A percentile compares a stretch with the other conserved stretches of the same genome.
These are phyloP conservation scores for Polyodon spathula DNA, from an alignment of 2,113 vertebrate species.

Conservation along the genomic window DNA sequence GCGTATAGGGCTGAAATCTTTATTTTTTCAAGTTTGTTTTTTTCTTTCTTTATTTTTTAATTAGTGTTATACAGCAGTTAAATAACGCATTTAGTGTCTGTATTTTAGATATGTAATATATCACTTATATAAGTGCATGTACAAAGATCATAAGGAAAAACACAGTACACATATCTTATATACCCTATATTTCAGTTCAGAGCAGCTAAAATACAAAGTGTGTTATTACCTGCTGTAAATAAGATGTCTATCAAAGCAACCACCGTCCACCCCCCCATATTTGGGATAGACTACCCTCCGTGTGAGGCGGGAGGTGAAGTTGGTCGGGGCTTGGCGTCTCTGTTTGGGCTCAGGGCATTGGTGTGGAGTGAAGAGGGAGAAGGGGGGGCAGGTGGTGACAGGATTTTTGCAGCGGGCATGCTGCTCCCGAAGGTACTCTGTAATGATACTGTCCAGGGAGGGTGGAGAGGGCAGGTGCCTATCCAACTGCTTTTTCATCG, in stretches of 20 bases:
- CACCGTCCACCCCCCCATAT: constrained; percentile 94
- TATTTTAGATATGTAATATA: no score
- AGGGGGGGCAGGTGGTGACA: constrained; percentile 95
- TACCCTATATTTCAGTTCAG: no score
- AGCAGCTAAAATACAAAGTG: no score
- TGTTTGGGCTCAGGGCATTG: constrained; percentile 98
- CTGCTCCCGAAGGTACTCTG: constrained; percentile 95
- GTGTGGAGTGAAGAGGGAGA: constrained; percentile 96
- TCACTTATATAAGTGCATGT: no score
- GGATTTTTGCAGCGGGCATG: constrained; percentile 98
- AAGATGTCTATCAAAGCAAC: constrained; percentile 95
- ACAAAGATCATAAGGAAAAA: no score
- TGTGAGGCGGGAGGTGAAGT: constrained; percentile 89
- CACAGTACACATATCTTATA: no score
- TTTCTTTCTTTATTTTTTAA: no score
- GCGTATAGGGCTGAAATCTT: no score
- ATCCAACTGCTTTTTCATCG: constrained; percentile 96
- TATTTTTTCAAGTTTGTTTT: no score
- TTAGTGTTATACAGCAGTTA: no score
- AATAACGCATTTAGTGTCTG: no score
- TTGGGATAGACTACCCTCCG: constrained; percentile 89
- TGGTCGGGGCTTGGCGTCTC: constrained; percentile 89
- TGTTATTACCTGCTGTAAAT: constrained; percentile 94
- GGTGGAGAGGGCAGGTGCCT: constrained; percentile 92
- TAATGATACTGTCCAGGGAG: constrained; percentile 94